Base-by-base conservation (phyloP, 23 tunicate genomes). In the Phallusia fumigata region DNA sequence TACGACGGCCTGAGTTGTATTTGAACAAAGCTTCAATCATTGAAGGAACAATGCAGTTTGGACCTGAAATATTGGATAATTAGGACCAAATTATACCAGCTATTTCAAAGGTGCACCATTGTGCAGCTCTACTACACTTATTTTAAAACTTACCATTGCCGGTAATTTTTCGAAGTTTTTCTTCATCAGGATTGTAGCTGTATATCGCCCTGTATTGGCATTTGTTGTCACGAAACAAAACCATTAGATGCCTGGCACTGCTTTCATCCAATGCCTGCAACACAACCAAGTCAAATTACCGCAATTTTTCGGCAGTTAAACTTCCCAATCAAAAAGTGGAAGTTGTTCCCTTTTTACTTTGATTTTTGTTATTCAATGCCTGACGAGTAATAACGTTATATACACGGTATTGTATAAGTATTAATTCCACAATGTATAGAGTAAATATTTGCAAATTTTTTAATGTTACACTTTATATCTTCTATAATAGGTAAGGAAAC, bases 121-220 rank as follows among this genome's bases (percentile, higher is more conserved):
- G 5, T 40, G 47, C 10, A 40, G 5, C 47, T 3, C 47, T 40
- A 15, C 47, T 40, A 40, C 10, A 10, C 69, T 22, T 24, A 47
- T 18, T 88, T 92, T 33, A 88, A 74, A 22, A 86, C 80, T 18
- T 72, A 88, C 91, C 95, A 53, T 36, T 83, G n/a, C 98, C 98
- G 52, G 65, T 64, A 8, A 93, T 76, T 79, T 84, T 93, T 36
- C 53, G 72, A 0, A 93, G 84, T 53, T 85, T 82, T 76, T 93
- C 98, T 76, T 65, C 81, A 31, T 85, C 87, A 0, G 88, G 87
- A 64, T 88, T 84, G 81, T 85, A 93, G 32, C 51, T 53, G 75
- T 93, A 93, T 40, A 93, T 34, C 35, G 87, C 98, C 6, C 98
- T 86, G 77, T 45, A 93, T 78, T 93, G 98, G 51, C 90, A 86